These are phyloP conservation scores for Drosophila fulvimacula DNA, from an alignment of 2,888 invertebrate genomes.

Conservation along the genomic window DNA sequence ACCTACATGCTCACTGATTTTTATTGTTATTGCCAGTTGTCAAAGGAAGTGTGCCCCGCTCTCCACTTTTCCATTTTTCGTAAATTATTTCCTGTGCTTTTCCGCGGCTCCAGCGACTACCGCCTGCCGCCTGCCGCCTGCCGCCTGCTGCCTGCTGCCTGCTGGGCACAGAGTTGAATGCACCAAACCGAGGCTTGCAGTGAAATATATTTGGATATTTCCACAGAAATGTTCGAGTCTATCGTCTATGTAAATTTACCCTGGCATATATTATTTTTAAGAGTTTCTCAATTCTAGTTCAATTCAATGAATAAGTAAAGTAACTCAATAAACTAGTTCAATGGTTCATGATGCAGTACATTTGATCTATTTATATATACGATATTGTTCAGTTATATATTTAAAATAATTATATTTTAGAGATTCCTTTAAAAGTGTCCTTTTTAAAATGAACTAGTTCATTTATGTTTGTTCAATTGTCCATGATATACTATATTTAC, in stretches of 20 bases:
- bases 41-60: slow-evolving; percentile 68
- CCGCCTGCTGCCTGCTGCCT: too few species aligned
- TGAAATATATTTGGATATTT: not conserved
- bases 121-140: too few species aligned
- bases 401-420: too few species aligned
- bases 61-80: slow-evolving; percentile 46
- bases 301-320: not conserved
- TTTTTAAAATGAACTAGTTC: too few species aligned
- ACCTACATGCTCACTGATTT: slow-evolving; percentile 76
- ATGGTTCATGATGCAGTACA: too few species aligned
- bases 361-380: too few species aligned
- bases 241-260: slow-evolving; percentile 6
- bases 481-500: too few species aligned
- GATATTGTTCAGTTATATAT: too few species aligned
- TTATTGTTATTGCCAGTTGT: slow-evolving; percentile 80
- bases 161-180: slow-evolving; percentile 47
- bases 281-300: not conserved
- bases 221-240: not conserved
- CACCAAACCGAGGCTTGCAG: slow-evolving; percentile 17
- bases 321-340: not conserved
- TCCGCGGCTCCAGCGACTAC: slow-evolving; percentile 32
- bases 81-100: slow-evolving; percentile 70
- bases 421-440: too few species aligned
- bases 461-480: too few species aligned
- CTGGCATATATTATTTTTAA: not conserved